phyloP scores from a whole-genome alignment of 2,113 vertebrate genomes.

The Todiramphus chloris region DNA sequence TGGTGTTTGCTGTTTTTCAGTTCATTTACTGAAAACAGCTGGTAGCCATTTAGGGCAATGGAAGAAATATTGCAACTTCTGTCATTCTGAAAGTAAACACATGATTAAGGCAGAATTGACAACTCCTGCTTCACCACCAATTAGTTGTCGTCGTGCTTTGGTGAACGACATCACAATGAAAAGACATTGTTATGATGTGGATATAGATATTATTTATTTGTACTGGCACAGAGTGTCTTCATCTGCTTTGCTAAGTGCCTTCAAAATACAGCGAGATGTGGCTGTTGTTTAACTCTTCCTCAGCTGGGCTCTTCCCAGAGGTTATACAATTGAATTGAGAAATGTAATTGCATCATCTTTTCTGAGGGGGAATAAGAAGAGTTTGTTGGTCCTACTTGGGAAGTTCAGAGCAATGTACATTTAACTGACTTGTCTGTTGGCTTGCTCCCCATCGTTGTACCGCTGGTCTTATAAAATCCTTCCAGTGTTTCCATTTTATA shows the following conservation, averaged over 20 bases:
- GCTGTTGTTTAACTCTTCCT: neutral
- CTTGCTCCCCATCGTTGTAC: neutral
- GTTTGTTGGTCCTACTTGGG: neutral
- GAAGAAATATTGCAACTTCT: neutral
- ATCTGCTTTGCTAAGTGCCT: neutral
- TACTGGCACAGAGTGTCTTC: neutral
- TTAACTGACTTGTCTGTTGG: neutral
- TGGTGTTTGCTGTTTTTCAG: neutral
- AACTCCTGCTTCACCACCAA: neutral
- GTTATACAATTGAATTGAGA: neutral
- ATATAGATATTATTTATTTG: neutral
- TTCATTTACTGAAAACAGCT: conserved; percentile 30
- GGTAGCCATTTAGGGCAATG: conserved; percentile 25
- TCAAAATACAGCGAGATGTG: neutral
- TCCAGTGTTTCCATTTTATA: neutral
- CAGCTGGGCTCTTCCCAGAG: neutral
- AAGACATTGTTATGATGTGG: neutral
- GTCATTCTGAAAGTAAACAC: neutral
- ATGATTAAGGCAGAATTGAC: conserved; percentile 39
- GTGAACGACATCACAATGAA: neutral
- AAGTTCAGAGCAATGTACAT: rapidly evolving
- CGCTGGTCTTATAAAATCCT: neutral
- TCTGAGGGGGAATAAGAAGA: neutral
- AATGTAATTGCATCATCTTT: neutral
- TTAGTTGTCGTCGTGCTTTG: conserved; percentile 14